These are phyloP conservation scores for Rhagophthalmus giganteus DNA, from an alignment of 2,888 invertebrate species.

Conservation along the genomic window DNA sequence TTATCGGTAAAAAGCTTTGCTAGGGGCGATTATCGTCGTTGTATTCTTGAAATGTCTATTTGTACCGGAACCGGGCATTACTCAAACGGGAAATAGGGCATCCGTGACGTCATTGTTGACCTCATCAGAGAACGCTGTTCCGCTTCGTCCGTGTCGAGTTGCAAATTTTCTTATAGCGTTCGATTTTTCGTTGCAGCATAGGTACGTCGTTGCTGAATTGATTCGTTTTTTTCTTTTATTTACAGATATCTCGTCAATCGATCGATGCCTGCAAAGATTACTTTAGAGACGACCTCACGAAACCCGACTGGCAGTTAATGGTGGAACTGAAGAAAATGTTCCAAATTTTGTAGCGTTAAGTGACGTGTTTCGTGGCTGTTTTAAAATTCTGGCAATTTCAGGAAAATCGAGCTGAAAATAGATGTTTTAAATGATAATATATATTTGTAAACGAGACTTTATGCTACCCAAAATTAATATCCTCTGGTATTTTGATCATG, in stretches of 20 bases:
- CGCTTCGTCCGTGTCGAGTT: too few species aligned
- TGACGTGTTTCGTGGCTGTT: background rate
- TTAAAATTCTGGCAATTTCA: slow-evolving; percentile 1
- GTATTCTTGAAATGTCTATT: slow-evolving; percentile 32
- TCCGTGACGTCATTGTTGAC: slow-evolving; percentile 40
- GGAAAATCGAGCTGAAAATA: slow-evolving; percentile 3
- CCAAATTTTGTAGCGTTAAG: slow-evolving; percentile 79
- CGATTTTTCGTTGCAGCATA: too few species aligned
- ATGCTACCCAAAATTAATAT: too few species aligned
- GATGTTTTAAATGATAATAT: slow-evolving; percentile 1
- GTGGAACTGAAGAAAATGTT: slow-evolving; percentile 97
- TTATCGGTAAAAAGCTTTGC: slow-evolving; percentile 21
- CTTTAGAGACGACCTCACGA: slow-evolving; percentile 96
- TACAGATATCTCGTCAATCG: slow-evolving; percentile 93
- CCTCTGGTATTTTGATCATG: too few species aligned
- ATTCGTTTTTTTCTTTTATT: slow-evolving; percentile 35
- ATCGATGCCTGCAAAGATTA: slow-evolving; percentile 99
- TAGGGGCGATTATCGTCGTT: slow-evolving; percentile 11
- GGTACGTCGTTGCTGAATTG: background rate
- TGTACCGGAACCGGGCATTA: slow-evolving; percentile 35
- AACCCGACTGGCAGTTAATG: slow-evolving; percentile 98
- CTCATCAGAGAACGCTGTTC: slow-evolving; percentile 28
- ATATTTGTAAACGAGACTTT: background rate
- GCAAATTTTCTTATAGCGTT: too few species aligned
- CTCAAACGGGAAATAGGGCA: slow-evolving; percentile 43